Evolutionary conservation across 2,113 vertebrate genomes (phyloP), one percentile per base, ranked within the genome.

Genomic region (Poicephalus meyeri): DNA sequence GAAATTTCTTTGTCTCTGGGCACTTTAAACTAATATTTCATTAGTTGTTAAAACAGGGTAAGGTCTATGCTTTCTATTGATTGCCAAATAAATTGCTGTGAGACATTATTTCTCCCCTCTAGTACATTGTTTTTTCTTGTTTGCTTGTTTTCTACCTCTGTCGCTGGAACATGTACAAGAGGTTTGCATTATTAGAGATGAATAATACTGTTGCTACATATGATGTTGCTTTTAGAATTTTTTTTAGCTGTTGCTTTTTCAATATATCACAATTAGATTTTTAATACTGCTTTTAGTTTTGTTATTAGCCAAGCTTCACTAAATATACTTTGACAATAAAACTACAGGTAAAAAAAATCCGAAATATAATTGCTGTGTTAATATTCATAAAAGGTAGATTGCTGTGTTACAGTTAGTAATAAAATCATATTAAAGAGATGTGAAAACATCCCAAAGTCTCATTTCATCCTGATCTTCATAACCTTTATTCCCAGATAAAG

Each of bases 321-420:
- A 95, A 96, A 91, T 90, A 64, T 80, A 97, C 95, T 94, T 95
- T 97, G 79, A 96, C 80, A 91, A 47, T 89, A 95, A 96, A 97
- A 91, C 46, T 89, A 84, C 44, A 96, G 73, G 63, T 82, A 97
- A 94, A 61, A 74, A 74, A 44, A 63, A 41, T 69, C 79, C 46
- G 79, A 96, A 95, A 93, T 93, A 74, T 77, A 94, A 95, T 82
- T 96, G 49, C 29, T 93, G 47, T 93, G 74, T 63, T 96, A 97
- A 89, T 87, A 90, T 88, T 93, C 80, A 89, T 46, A 93, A 84
- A 94, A 94, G 20, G 50, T 63, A 66, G 55, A 94, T 82, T 87
- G 20, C 42, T 89, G 29, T 78, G 80, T 94, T 97, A 91, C 20
- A 94, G 37, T 91, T 86, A 89, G 46, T 64, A 95, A 95, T 82